Evolutionary conservation across 2,888 invertebrate genomes (phyloP), one percentile per base, ranked within the genome.

Genomic region (Hydrotaea diabolus): DNA sequence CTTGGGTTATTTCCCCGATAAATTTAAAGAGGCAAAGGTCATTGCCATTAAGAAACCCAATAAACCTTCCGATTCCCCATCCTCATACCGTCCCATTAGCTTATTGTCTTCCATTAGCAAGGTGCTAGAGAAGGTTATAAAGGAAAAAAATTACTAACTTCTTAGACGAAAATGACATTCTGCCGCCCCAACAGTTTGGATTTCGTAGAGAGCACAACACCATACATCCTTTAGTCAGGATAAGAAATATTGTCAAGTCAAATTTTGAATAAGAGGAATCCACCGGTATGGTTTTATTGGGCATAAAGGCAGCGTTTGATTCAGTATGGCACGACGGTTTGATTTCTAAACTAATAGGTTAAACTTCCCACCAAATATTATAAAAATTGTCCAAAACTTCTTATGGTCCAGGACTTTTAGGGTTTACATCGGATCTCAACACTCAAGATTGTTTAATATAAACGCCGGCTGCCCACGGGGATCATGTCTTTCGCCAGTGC

Each of bases 131-230:
- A 84, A 80, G 72, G 53, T 66, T 2, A 77, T 82, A 2, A 79
- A 83, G 57, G 62, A 72, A 5, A 59, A n/a, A 62, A 62, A 59
- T 74, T 75, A 69, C 39, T 66, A 75, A 69, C 11, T 83, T 78
- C 57, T 69, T 83, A 21, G 77, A 80, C 17, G 19, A n/a, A 3
- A 69, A 77, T 69, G 74, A 76, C 59, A 78, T 71, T 82, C 78
- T 85, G 11, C 72, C 74, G 2, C 2, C 75, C n/a, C 46, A 77
- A 19, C 79, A 85, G 66, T 80, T 77, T 62, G 85, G 77, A 7
- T 88, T 89, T 75, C 74, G 89, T 31, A 55, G 77, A 11, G 80
- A 81, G 3, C 90, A 89, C 77, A 88, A 88, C 3, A 90, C 90
- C 3, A 85, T 83, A 8, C 87, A 88, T 49, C 90, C 90, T 77